Percentiles rank a stretch among this genome's conserved stretches.
These are phyloP conservation scores for Prionailurus viverrinus DNA, from an alignment of 2,113 vertebrate genomes.

Conservation along the genomic window DNA sequence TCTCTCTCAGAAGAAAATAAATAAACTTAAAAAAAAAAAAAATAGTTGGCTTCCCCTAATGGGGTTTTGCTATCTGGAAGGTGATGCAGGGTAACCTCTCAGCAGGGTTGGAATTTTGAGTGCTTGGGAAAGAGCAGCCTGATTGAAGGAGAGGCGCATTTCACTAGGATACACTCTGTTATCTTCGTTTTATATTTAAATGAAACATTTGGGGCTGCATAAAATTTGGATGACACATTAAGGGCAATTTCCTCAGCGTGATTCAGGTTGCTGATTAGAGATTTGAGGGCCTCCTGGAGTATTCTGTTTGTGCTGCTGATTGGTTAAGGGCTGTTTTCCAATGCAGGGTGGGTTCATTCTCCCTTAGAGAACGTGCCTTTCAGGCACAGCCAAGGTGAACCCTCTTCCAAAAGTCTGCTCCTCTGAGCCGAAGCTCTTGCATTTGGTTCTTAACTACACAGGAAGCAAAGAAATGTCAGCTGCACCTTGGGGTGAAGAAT, in stretches of 20 bases:
- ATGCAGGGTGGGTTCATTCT: neutral
- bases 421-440: neutral
- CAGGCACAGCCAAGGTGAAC: neutral
- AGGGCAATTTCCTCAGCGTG: slow-evolving; percentile 58
- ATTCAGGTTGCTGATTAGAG: slow-evolving; percentile 51
- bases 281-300: neutral
- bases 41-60: neutral
- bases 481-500: neutral
- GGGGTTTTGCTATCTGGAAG: slow-evolving; percentile 12
- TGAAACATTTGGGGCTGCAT: slow-evolving; percentile 65
- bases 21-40: neutral
- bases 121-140: neutral
- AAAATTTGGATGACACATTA: slow-evolving; percentile 70
- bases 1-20: too few relatives aligned
- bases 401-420: neutral
- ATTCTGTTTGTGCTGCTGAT: slow-evolving; percentile 56
- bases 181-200: slow-evolving; percentile 70
- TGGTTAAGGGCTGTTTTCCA: slow-evolving; percentile 37
- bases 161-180: neutral
- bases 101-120: slow-evolving; percentile 27
- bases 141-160: slow-evolving; percentile 30
- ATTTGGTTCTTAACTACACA: neutral
- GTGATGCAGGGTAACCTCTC: slow-evolving; percentile 28
- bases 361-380: neutral
- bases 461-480: slow-evolving; percentile 21